These are phyloP conservation scores for Aleiodes testaceus DNA, from an alignment of 2,888 invertebrate species.

Conservation along the genomic window DNA sequence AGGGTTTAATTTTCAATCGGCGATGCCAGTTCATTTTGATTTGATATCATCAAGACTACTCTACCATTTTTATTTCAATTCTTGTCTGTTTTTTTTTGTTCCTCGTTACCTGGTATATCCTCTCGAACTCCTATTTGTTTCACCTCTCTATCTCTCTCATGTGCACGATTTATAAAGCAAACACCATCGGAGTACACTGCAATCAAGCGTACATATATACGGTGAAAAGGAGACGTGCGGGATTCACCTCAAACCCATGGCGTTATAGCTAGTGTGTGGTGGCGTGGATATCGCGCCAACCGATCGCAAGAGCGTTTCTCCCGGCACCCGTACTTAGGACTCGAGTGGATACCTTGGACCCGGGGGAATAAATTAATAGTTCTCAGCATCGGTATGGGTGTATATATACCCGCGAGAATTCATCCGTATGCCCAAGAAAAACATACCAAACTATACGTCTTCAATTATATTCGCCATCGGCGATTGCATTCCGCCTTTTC, in stretches of 20 bases:
- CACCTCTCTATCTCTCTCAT: constrained; percentile 34
- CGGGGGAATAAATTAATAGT: constrained; percentile 70
- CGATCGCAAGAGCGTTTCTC: constrained; percentile 63
- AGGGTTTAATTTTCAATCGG: constrained; percentile 44
- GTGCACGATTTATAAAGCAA: constrained; percentile 71
- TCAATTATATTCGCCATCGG: constrained; percentile 43
- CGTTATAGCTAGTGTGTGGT: constrained; percentile 39
- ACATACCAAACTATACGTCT: constrained; percentile 37
- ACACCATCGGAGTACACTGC: constrained; percentile 69
- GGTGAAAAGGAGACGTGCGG: constrained; percentile 38
- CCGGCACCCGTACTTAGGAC: constrained; percentile 69
- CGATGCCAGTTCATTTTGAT: constrained; percentile 34
- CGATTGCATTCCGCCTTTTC: constrained; percentile 34
- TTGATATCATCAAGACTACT: constrained; percentile 36
- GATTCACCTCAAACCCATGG: constrained; percentile 34
- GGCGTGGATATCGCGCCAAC: constrained; percentile 57
- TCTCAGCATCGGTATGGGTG: constrained; percentile 29
- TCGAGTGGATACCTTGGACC: constrained; percentile 54
- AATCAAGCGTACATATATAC: constrained; percentile 64
- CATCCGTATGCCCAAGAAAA: constrained; percentile 38
- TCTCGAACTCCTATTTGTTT: constrained; percentile 32
- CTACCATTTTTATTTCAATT: constrained; percentile 20
- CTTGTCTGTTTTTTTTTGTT: neutral
- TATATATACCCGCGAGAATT: constrained; percentile 30
- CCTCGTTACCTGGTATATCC: constrained; percentile 25